phyloP scores from a whole-genome alignment of 2,113 vertebrate genomes.

The Phaethornis superciliosus region DNA sequence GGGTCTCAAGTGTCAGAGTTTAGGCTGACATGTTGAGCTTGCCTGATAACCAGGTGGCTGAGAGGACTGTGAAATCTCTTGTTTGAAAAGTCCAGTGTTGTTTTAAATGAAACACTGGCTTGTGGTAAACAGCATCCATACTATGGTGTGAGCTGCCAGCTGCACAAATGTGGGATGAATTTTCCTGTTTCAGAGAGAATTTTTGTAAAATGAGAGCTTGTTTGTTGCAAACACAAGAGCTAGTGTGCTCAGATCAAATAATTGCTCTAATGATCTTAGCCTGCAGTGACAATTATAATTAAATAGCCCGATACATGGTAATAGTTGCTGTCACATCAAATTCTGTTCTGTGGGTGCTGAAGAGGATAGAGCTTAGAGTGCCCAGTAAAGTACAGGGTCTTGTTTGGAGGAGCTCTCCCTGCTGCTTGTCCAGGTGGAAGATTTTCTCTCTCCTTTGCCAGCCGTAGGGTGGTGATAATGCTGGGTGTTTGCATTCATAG shows the following conservation, averaged over 20 bases:
- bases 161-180: neutral
- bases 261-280: constrained; percentile 40
- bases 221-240: neutral
- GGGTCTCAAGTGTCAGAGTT: neutral
- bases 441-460: neutral
- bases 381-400: neutral
- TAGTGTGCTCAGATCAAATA: constrained; percentile 25
- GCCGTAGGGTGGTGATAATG: neutral
- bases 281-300: constrained; percentile 7
- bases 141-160: neutral
- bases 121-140: neutral
- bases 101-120: neutral
- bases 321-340: neutral
- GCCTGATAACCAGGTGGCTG: constrained; percentile 8
- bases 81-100: neutral
- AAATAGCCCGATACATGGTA: constrained; percentile 2
- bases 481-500: constrained; percentile 61
- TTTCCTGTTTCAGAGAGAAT: neutral
- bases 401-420: neutral
- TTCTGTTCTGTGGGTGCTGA: neutral
- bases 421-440: neutral
- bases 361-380: neutral
- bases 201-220: neutral
- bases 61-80: neutral
- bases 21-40: constrained; percentile 8